A percentile compares a stretch with the other conserved stretches of the same genome.
Conservation (phyloP, 1,140 invertebrate species). For the Littorina saxatilis region DNA sequence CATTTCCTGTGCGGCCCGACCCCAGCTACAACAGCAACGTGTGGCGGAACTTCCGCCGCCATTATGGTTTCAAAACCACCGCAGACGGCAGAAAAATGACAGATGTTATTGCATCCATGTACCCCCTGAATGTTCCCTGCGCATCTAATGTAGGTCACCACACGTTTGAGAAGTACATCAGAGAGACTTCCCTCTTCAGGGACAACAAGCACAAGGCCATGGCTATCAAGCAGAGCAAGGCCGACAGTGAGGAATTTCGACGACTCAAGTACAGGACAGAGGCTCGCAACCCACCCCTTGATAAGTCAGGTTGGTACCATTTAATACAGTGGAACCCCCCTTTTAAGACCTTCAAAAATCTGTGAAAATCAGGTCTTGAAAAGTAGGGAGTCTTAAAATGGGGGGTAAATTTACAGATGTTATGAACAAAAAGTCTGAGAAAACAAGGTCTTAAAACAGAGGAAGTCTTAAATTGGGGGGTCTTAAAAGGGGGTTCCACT, state of each 20-base stretch:
- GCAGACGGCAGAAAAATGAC: constrained; percentile 67
- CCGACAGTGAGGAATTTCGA: constrained; percentile 68
- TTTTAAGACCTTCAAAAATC: too few relatives aligned
- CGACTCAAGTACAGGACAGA: constrained; percentile 66
- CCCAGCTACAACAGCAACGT: constrained; percentile 73
- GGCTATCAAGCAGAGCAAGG: constrained; percentile 67
- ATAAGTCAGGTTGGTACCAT: constrained; percentile 69
- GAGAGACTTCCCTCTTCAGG: constrained; percentile 66
- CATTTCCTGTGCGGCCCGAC: constrained; percentile 65
- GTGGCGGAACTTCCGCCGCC: constrained; percentile 72
- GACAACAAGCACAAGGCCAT: constrained; percentile 66
- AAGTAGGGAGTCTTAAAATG: too few relatives aligned
- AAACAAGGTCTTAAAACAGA: too few relatives aligned
- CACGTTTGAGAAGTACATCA: constrained; percentile 71
- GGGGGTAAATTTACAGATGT: too few relatives aligned
- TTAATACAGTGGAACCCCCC: too few relatives aligned
- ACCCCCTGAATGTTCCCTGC: constrained; percentile 72
- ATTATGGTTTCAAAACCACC: constrained; percentile 67
- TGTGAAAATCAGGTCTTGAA: too few relatives aligned
- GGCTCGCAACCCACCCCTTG: constrained; percentile 72
- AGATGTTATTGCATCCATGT: constrained; percentile 72
- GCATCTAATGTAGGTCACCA: constrained; percentile 71
- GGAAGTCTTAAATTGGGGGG: too few relatives aligned
- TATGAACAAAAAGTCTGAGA: too few relatives aligned
- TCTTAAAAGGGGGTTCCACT: too few relatives aligned